phyloP scores from a whole-genome alignment of 2,888 invertebrate genomes.

The Ennomos quercinarius region DNA sequence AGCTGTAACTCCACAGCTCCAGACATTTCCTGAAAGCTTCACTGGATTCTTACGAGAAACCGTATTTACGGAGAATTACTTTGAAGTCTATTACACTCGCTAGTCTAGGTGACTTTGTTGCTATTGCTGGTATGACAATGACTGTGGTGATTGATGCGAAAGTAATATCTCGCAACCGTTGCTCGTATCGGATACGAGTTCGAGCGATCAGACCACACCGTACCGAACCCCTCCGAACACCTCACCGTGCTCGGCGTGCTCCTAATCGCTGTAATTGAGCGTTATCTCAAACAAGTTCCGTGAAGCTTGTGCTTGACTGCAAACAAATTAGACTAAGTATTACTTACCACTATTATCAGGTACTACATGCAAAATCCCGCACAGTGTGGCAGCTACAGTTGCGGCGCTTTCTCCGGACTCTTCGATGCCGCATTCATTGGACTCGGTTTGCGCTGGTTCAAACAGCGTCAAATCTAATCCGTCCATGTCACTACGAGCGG shows the following conservation, averaged over 20 bases:
- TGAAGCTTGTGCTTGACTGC: constrained; percentile 53
- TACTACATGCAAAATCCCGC: constrained; percentile 73
- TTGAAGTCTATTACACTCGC: constrained; percentile 45
- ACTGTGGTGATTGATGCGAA: constrained; percentile 76
- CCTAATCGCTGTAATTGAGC: constrained; percentile 71
- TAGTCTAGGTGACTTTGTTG: constrained; percentile 51
- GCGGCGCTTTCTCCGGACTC: constrained; percentile 50
- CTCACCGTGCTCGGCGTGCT: constrained; percentile 49
- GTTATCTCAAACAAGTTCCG: constrained; percentile 62
- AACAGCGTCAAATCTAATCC: constrained; percentile 88
- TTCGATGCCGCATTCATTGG: constrained; percentile 54
- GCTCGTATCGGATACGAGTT: constrained; percentile 79
- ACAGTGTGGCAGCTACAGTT: constrained; percentile 61
- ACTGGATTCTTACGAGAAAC: constrained; percentile 5
- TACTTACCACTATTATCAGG: constrained; percentile 72
- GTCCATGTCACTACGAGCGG: constrained; percentile 87
- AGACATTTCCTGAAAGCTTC: constrained; percentile 7
- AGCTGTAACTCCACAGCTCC: background rate
- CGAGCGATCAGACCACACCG: constrained; percentile 55
- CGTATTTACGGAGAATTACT: constrained; percentile 30
- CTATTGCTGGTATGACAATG: constrained; percentile 73
- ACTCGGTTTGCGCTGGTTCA: constrained; percentile 84
- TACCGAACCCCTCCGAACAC: constrained; percentile 27
- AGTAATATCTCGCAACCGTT: constrained; percentile 79
- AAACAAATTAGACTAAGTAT: constrained; percentile 51